Conservation (phyloP, 1,140 invertebrate genomes). For the Teleogryllus occipitalis region DNA sequence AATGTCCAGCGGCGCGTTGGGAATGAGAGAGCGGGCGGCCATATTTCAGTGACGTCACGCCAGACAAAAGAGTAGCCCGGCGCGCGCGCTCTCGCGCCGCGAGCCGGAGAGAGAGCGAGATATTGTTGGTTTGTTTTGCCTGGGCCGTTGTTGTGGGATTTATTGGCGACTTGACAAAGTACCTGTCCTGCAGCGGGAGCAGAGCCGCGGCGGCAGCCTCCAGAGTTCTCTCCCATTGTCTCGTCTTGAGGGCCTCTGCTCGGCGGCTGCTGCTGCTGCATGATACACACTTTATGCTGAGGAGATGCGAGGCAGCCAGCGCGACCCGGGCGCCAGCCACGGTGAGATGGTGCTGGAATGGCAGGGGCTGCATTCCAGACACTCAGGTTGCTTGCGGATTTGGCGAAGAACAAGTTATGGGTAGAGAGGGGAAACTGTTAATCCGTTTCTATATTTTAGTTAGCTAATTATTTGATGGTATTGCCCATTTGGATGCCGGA, state of each 20-base stretch:
- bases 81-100: too few species aligned
- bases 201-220: neutral
- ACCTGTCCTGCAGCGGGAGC: conserved; percentile 8
- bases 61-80: conserved; percentile 13
- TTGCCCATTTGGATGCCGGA: too few species aligned
- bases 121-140: conserved; percentile 14
- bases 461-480: too few species aligned
- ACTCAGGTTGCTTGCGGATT: too few species aligned
- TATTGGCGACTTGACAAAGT: conserved; percentile 19
- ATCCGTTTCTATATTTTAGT: too few species aligned
- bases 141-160: conserved; percentile 18
- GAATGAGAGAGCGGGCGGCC: conserved; percentile 10
- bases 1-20: conserved; percentile 14
- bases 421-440: too few species aligned
- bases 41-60: conserved; percentile 19
- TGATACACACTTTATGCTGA: neutral
- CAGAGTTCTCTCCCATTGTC: conserved; percentile 16
- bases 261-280: neutral
- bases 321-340: neutral
- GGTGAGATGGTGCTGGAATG: neutral
- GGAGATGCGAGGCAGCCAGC: neutral
- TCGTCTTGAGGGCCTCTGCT: conserved; percentile 12
- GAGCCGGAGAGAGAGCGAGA: neutral
- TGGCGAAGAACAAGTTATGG: too few species aligned
- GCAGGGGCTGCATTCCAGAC: too few species aligned